Evolutionary conservation across 2,113 vertebrate species (phyloP), one percentile per base, ranked within the genome.

Genomic region (Pollachius pollachius): DNA sequence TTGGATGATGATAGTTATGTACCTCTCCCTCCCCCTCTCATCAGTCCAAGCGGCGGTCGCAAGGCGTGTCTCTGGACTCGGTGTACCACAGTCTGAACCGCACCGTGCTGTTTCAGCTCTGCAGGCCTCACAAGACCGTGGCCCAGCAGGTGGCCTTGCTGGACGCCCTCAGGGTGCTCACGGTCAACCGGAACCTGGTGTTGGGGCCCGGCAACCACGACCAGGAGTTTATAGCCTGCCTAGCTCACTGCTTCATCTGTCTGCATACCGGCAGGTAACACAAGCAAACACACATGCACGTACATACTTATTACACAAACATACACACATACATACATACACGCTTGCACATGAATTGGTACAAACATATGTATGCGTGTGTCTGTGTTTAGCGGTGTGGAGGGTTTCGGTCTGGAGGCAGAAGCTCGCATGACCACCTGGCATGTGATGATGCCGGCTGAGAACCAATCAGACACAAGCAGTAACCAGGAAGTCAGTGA

Each of bases 351-450:
- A 17, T 16, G 54, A 7, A 13, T 16, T 16, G 54, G 15, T 57
- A 19, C 17, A 15, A 25, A 9, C 21, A 15, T 69, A 17, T 69
- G 67, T 41, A 7, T 17, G 25, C n/a, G n/a, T 64, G 52, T 70
- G 57, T 61, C 27, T 52, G 37, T 62, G 30, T 18, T 3, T 48
- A 98, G 97, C 41, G 95, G 93, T 0, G 93, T 97, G 73, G 97
- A 99, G 75, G 97, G 97, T 7, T 99, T 99, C 75, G 97, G 97
- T 67, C 86, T 99, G 89, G 97, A 99, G 90, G 96, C 97, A 18
- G 97, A 99, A 91, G 96, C 97, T 67, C 91, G 97, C 72, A 99
- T 99, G 97, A 99, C 97, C 5, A 99, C 97, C 19, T 99, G 97
- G 97, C 97, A 99, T 65, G 93, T 99, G 41, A 97, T 97, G 94